Evolutionary conservation across 2,888 invertebrate genomes (phyloP), one percentile per base, ranked within the genome.

Genomic region (Cantharis rustica): DNA sequence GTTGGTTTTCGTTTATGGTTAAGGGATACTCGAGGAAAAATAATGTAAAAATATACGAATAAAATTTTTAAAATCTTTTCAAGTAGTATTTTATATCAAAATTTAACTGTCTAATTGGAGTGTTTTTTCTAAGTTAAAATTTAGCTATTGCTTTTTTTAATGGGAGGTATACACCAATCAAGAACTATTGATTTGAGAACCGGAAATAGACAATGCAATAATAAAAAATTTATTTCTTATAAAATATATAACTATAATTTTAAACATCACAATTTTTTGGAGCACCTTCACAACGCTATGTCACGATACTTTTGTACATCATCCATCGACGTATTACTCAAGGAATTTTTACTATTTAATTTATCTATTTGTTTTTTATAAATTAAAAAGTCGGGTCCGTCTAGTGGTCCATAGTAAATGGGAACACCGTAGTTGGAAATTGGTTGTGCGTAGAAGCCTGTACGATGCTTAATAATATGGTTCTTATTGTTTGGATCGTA

Each of bases 221-320:
- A 20, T 23, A 66, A 66, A 20, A 64, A 13, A 20, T 66, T 66
- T 66, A 66, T 66, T 66, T 66, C 23, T 20, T 66, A 66, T 23
- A 66, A 66, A 47, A 47, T 47, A 47, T 47, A 66, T 20, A 66
- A 66, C n/a, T n/a, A 64, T 11, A 11, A 16, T 17, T 64, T 16
- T 64, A 64, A 64, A 64, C 16, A 66, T 66, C 64, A 66, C 64
- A 66, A 23, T 66, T 66, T 66, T 17, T 47, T 47, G n/a, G 47
- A 47, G 47, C 47, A 47, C 47, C 47, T n/a, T 66, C 83, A 89
- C 71, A 89, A 84, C 20, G 88, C 88, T 27, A 89, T 88, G 78
- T 89, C 89, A 71, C 88, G 85, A 80, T 89, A 89, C 79, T 88
- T 88, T 74, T 88, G 88, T 70, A 88, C 87, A 79, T 89, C 89